Base-by-base conservation (phyloP, 1,140 invertebrate genomes). In the Diorhabda sublineata region DNA sequence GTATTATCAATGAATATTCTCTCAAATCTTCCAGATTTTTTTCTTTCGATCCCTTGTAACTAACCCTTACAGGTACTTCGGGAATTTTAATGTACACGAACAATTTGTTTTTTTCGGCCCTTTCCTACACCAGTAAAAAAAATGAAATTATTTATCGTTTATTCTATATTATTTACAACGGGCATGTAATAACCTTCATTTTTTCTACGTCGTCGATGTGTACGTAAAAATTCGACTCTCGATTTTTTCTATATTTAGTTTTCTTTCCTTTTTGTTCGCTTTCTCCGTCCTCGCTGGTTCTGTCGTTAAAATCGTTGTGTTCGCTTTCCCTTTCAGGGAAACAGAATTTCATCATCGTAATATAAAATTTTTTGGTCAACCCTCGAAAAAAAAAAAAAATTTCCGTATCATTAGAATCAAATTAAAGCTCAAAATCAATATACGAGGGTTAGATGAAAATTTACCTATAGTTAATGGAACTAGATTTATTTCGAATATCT, bases 31-130 rank as follows among this genome's bases (percentile, higher is more conserved):
- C 93, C 58, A 99, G 86, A 83, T 99, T 99, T 83, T 99, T 99
- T 78, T 99, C 96, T 82, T 99, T 99, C 79, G 95, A 96, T 56
- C 96, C 91, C 89, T 94, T 99, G 83, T 99, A 99, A 74, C 95
- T 98, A 5, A 99, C 92, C 61, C 92, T 87, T 9, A 99, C 93
- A 2, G 96, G 95, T 61, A 99, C 96, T 84, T 98, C 96, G 0
- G 97, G 97, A 75, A 95, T 94, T 87, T 99, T 99, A 42, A 99
- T 97, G 79, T 98, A 98, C 70, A 98, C 93, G 80, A 99, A 99
- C 43, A 98, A 86, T 83, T 98, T 99, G 84, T 99, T 99, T 81
- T 98, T 98, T 73, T 98, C 96, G 1, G 98, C 97, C 75, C 98
- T 86, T 84, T 99, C 94, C 87, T 92, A 81, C 59, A 81, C 61